Evolutionary conservation across 2,888 invertebrate species (phyloP), one percentile per base, ranked within the genome.

Genomic region (Horisme vitalbata): DNA sequence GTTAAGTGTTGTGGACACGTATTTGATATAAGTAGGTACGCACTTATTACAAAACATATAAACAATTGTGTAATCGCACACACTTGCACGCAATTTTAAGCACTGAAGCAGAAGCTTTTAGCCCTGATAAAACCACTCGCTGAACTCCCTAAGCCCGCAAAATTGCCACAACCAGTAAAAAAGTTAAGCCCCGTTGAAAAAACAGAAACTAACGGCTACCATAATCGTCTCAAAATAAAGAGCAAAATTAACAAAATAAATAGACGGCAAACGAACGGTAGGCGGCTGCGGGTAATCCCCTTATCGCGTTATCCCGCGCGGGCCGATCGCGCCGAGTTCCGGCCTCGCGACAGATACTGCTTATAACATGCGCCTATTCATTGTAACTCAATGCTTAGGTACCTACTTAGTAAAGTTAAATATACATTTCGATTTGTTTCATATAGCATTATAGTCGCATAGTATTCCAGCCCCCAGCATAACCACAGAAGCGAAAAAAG

Each of bases 221-320:
- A 26, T 50, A 51, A 48, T 53, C 36, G 45, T 54, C 48, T 54
- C 27, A 46, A 44, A 63, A 64, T 63, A 69, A 67, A 67, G 55
- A 65, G 64, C 55, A 55, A 70, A 71, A 71, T 73, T 68, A 71
- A 68, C 66, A 67, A 68, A 73, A 76, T 72, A 73, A 75, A 75
- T 71, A 68, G 65, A 61, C 56, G 61, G 61, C 53, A 61, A 63
- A 63, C 61, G 66, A 65, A 61, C 63, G 56, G 62, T 52, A 55
- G 63, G 52, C 58, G 57, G 55, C 59, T 52, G 58, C 31, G 57
- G 57, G 60, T 79, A 79, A 81, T 78, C 77, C 76, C 61, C 74
- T 80, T 80, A 81, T 77, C 79, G 56, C 64, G 56, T 65, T 63
- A 70, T 63, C 63, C 69, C 70, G 68, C 57, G 57, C 59, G 57